Percentiles rank a stretch among this genome's conserved stretches.
Conservation (phyloP, 2,888 invertebrate genomes). For the Lepidocyrtinus sp. region DNA sequence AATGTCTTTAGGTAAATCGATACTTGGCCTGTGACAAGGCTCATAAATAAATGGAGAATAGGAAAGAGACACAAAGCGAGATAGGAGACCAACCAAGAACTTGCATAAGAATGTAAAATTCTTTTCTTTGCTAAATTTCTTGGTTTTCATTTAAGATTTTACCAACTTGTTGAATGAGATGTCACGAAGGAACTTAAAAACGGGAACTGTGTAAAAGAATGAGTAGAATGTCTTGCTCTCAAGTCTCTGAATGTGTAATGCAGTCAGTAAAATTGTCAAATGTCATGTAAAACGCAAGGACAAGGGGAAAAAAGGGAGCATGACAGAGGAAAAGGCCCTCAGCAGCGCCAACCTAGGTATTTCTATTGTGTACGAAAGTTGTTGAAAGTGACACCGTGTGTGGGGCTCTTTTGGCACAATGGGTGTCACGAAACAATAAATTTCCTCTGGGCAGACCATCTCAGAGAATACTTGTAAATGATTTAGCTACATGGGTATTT, state of each 20-base stretch:
- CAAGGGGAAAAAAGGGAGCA: conserved; percentile 31
- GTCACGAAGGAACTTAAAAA: conserved; percentile 2
- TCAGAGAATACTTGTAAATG: too few species aligned
- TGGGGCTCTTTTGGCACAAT: conserved; percentile 43
- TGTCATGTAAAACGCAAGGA: not conserved
- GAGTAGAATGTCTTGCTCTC: not conserved
- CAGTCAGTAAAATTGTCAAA: conserved; percentile 4
- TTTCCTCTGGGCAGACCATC: too few species aligned
- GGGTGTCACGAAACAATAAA: conserved; percentile 46
- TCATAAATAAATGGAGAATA: too few species aligned
- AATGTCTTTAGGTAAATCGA: too few species aligned
- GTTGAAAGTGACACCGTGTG: conserved; percentile 48
- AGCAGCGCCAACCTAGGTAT: not conserved
- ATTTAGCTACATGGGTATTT: too few species aligned
- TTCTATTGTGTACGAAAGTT: conserved; percentile 10
- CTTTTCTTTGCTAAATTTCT: too few species aligned
- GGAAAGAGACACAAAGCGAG: too few species aligned
- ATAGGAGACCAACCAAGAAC: too few species aligned
- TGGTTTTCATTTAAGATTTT: too few species aligned
- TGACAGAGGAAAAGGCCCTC: conserved; percentile 32
- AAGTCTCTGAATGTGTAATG: not conserved
- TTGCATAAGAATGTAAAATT: too few species aligned
- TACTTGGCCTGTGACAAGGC: too few species aligned
- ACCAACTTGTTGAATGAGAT: conserved; percentile 26
- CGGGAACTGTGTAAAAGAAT: conserved; percentile 22